Conservation (phyloP, 2,113 vertebrate genomes). For the human region DNA sequence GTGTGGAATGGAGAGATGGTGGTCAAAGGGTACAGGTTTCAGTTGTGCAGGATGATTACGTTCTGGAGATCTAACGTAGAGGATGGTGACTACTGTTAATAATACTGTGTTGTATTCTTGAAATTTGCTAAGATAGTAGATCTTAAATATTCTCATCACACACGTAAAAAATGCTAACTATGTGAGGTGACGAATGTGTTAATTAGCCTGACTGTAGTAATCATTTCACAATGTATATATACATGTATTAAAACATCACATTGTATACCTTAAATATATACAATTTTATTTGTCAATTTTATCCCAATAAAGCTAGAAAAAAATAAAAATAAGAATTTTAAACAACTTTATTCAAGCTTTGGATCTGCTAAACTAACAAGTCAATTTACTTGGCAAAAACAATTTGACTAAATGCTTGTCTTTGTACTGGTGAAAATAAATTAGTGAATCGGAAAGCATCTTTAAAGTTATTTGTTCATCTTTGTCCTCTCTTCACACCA, state of each 20-base stretch:
- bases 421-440: background rate
- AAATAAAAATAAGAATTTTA: background rate
- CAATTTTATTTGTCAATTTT: background rate
- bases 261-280: background rate
- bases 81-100: background rate
- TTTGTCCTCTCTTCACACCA: background rate
- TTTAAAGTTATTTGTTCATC: background rate
- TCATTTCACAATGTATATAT: background rate
- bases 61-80: background rate
- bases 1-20: background rate
- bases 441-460: slow-evolving; percentile 15
- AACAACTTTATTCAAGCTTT: slow-evolving; percentile 8
- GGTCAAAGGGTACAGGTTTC: background rate
- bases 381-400: slow-evolving; percentile 43
- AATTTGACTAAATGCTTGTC: background rate
- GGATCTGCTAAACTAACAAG: slow-evolving; percentile 22
- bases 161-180: background rate
- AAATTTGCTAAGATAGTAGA: no score
- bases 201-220: background rate
- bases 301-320: background rate
- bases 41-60: no score
- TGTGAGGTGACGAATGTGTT: background rate
- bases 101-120: background rate
- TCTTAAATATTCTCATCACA: background rate
- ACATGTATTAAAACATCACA: background rate